phyloP scores from a whole-genome alignment of 2,888 invertebrate genomes.

The Neuroscelio doddi region DNA sequence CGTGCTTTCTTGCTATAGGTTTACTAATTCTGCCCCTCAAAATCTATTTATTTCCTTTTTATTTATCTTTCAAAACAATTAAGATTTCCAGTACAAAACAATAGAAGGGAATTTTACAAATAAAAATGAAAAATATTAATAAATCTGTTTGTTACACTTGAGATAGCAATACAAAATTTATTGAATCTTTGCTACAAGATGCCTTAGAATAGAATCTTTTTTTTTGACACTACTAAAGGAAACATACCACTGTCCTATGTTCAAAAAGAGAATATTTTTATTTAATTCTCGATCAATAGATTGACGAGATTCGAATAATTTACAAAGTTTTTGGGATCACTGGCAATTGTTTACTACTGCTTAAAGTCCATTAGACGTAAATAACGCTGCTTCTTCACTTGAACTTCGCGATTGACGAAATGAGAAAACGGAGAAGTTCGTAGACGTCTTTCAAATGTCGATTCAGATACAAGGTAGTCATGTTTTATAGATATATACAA shows the following conservation, averaged over 20 bases:
- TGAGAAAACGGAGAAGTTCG: slow-evolving; percentile 6
- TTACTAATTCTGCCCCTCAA: slow-evolving; percentile 63
- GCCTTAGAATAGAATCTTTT: not conserved
- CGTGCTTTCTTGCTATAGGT: slow-evolving; percentile 70
- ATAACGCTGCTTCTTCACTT: slow-evolving; percentile 46
- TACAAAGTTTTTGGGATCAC: slow-evolving; percentile 60
- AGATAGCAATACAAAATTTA: not conserved
- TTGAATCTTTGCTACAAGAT: not conserved
- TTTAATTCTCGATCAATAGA: slow-evolving; percentile 50
- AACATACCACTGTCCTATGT: slow-evolving; percentile 56
- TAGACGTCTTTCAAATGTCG: not conserved
- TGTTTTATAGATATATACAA: slow-evolving; percentile 56
- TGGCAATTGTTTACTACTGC: slow-evolving; percentile 39
- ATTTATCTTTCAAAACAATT: not conserved
- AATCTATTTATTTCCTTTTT: slow-evolving; percentile 54
- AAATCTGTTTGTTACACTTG: too few species aligned
- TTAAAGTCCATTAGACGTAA: slow-evolving; percentile 53
- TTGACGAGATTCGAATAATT: slow-evolving; percentile 46
- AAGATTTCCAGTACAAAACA: not conserved
- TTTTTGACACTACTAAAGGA: slow-evolving; percentile 42
- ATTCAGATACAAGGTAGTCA: slow-evolving; percentile 30
- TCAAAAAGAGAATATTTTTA: slow-evolving; percentile 59
- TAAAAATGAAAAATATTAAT: too few species aligned
- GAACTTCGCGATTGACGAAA: slow-evolving; percentile 28
- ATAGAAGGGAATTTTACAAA: not conserved